A percentile compares a stretch with the other conserved stretches of the same genome.
These are phyloP conservation scores for Ochropleura leucogaster DNA, from an alignment of 2,888 invertebrate genomes.

Conservation along the genomic window DNA sequence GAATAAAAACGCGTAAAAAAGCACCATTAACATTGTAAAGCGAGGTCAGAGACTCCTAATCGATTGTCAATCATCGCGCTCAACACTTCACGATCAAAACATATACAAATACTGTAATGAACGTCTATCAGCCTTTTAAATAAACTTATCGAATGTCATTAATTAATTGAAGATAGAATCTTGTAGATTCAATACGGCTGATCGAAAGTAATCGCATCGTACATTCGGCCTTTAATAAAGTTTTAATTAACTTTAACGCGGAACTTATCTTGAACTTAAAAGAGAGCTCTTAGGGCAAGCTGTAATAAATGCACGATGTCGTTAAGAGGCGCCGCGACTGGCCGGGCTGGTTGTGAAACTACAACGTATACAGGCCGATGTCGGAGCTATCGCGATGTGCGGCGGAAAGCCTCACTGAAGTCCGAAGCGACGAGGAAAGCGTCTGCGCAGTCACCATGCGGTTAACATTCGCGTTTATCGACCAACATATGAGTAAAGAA, in stretches of 20 bases:
- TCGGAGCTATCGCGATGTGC: slow-evolving; percentile 58
- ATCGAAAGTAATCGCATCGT: slow-evolving; percentile 23
- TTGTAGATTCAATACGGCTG: slow-evolving; percentile 19
- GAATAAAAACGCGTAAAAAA: slow-evolving; percentile 50
- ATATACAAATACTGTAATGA: slow-evolving; percentile 48
- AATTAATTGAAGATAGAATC: slow-evolving; percentile 52
- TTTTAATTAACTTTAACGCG: slow-evolving; percentile 53
- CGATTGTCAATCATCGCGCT: slow-evolving; percentile 56
- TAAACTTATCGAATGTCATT: slow-evolving; percentile 35
- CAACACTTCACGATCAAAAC: slow-evolving; percentile 49
- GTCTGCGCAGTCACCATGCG: background rate
- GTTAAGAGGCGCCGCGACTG: slow-evolving; percentile 72
- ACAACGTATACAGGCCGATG: slow-evolving; percentile 62
- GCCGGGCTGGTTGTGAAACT: slow-evolving; percentile 65
- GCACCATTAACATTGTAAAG: slow-evolving; percentile 45
- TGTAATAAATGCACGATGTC: slow-evolving; percentile 75
- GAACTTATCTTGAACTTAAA: slow-evolving; percentile 40
- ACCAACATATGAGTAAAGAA: slow-evolving; percentile 1
- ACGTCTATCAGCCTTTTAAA: slow-evolving; percentile 42
- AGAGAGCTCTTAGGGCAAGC: slow-evolving; percentile 64
- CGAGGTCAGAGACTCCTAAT: slow-evolving; percentile 56
- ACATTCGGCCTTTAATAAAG: slow-evolving; percentile 37
- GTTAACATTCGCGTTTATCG: slow-evolving; percentile 40
- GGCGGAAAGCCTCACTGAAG: slow-evolving; percentile 56
- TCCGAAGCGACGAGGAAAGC: slow-evolving; percentile 26